These are phyloP conservation scores for Chalcis sispes DNA, from an alignment of 2,888 invertebrate species.

Conservation along the genomic window DNA sequence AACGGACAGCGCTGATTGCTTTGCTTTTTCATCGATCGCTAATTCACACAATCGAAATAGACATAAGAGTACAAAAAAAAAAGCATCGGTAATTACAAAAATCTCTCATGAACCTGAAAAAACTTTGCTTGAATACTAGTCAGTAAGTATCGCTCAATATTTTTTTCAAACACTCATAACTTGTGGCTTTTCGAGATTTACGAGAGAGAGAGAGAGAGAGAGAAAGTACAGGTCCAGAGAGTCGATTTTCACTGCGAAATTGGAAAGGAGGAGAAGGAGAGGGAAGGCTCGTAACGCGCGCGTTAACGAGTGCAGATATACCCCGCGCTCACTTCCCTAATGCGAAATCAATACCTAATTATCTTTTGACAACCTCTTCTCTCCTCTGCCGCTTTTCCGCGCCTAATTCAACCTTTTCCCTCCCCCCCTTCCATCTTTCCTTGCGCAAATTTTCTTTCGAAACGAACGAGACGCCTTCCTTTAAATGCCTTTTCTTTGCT, in stretches of 20 bases:
- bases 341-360: slow-evolving; percentile 73
- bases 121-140: too few species aligned
- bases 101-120: too few species aligned
- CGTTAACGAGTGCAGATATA: slow-evolving; percentile 64
- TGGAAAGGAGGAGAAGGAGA: not conserved
- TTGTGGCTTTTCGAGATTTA: slow-evolving; percentile 25
- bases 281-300: slow-evolving; percentile 62
- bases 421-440: not conserved
- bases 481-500: too few species aligned
- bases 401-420: not conserved
- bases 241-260: slow-evolving; percentile 63
- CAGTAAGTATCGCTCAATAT: too few species aligned
- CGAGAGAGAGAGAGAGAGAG: slow-evolving; percentile 10
- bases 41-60: too few species aligned
- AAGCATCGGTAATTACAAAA: too few species aligned
- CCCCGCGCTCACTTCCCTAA: slow-evolving; percentile 62
- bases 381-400: slow-evolving; percentile 13
- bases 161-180: slow-evolving; percentile 39
- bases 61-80: too few species aligned
- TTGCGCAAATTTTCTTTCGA: too few species aligned
- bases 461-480: too few species aligned
- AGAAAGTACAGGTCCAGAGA: slow-evolving; percentile 48
- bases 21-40: too few species aligned
- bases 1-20: too few species aligned
- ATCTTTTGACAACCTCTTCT: slow-evolving; percentile 60